Conservation (phyloP, 2,797 vertebrate species). For the Picus viridis region DNA sequence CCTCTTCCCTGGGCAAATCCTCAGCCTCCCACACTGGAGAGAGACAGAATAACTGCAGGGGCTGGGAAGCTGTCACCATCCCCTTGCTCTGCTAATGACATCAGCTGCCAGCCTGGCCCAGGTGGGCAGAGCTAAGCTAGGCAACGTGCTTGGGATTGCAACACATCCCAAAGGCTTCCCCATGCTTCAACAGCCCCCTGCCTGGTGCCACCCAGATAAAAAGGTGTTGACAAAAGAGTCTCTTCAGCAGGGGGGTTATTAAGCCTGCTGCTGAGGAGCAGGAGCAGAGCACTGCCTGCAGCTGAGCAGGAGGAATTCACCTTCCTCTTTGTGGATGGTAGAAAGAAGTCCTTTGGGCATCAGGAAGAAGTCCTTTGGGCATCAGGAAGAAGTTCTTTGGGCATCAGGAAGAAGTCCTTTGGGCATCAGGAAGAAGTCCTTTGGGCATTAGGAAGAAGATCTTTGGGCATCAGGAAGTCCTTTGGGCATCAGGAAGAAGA, state of each 20-base stretch:
- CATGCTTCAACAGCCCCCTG: background rate
- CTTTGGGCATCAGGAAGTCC: no score
- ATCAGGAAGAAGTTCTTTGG: no score
- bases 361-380: no score
- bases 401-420: no score
- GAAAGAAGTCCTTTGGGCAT: no score
- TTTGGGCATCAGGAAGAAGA: no score
- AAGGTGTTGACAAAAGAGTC: background rate
- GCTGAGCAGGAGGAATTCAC: background rate
- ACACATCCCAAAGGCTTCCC: background rate
- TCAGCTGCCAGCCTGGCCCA: background rate
- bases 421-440: no score
- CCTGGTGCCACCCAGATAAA: background rate
- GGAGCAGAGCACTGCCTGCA: background rate
- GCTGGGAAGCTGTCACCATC: background rate
- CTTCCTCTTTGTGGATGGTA: no score
- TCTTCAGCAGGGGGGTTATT: background rate
- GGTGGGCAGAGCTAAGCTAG: background rate
- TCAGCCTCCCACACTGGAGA: background rate
- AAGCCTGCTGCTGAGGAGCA: background rate
- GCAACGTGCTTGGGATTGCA: fast-evolving
- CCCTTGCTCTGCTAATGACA: background rate
- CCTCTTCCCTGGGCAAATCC: background rate
- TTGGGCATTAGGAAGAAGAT: no score
- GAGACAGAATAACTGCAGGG: background rate